phyloP scores from a whole-genome alignment of 2,888 invertebrate species.

The Coecobrya sp. region DNA sequence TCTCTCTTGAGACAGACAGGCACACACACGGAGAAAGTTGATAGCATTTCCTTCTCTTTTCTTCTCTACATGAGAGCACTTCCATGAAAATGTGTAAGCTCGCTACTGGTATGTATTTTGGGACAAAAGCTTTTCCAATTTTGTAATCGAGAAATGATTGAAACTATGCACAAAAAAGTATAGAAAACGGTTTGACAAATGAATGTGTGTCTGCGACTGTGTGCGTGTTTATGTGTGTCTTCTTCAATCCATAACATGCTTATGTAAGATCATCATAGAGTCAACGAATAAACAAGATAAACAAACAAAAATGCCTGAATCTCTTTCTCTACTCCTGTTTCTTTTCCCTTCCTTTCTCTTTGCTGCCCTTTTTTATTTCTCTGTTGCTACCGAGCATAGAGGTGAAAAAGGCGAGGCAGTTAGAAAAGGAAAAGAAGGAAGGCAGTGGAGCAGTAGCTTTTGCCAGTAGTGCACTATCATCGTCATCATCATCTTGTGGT shows the following conservation, averaged over 20 bases:
- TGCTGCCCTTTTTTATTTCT: background rate
- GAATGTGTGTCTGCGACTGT: constrained; percentile 33
- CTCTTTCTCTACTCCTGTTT: background rate
- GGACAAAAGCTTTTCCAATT: constrained; percentile 56
- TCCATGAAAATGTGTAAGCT: background rate
- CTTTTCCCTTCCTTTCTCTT: background rate
- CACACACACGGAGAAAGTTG: constrained; percentile 15
- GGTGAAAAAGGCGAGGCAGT: background rate
- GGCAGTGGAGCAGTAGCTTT: background rate
- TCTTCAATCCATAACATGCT: constrained; percentile 40
- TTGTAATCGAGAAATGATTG: constrained; percentile 79
- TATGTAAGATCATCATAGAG: constrained; percentile 8
- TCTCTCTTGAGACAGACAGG: constrained; percentile 62
- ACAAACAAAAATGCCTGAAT: constrained; percentile 51
- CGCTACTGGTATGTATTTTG: constrained; percentile 31
- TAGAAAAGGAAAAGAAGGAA: background rate
- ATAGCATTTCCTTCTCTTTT: background rate
- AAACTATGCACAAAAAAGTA: constrained; percentile 55
- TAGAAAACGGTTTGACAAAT: constrained; percentile 50
- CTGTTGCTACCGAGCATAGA: background rate
- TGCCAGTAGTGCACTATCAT: background rate
- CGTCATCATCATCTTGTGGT: constrained; percentile 20
- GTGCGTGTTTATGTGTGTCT: background rate
- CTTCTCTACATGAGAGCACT: background rate
- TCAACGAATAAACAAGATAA: constrained; percentile 66